Base-by-base conservation (phyloP, 2,797 vertebrate species). In the Ctenosaura bakeri region DNA sequence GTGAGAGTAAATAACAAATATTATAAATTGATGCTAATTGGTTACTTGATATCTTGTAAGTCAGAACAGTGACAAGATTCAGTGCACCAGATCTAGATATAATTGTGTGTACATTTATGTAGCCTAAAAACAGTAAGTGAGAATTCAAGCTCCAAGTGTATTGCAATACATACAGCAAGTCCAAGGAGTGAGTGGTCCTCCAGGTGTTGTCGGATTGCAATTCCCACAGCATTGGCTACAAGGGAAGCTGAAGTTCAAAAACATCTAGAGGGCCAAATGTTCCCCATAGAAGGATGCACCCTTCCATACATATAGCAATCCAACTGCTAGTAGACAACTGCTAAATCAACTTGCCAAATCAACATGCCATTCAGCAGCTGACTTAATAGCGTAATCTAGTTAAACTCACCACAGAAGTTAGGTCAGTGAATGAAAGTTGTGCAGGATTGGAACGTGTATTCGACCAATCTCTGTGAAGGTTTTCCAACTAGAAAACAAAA, bases 401-500 rank as follows among this genome's bases (percentile, higher is more conserved):
- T 32, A 29, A 10, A 69, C 9, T 69, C 29, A 29, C 66, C 29
- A 69, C 7, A 69, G 66, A 69, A 29, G 29, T 69, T 1, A 32
- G 29, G 29, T 66, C 66, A 69, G 6, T 12, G 10, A 69, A 13
- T 69, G 85, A 7, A 78, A 62, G 8, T 38, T 62, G 38, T 18
- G 46, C 9, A 62, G 35, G 32, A 56, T 2, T 13, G 8, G 26
- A 42, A 6, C 13, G 4, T 29, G 73, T 50, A 38, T 9, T 22
- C 7, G 76, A 62, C 52, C 10, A 71, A 82, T 13, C 32, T 9
- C 1, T 24, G 6, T 77, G 4, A 6, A 32, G 29, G 42, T 54
- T 29, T n/a, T 12, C 59, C 89, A 85, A 50, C 13, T 6, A 1
- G 89, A 54, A 22, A 81, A 88, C 7, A 86, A 18, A 92, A 29